Percentiles rank a stretch among this genome's conserved stretches.
phyloP scores from a whole-genome alignment of 2,888 invertebrate genomes.

The Epiblema foenella region DNA sequence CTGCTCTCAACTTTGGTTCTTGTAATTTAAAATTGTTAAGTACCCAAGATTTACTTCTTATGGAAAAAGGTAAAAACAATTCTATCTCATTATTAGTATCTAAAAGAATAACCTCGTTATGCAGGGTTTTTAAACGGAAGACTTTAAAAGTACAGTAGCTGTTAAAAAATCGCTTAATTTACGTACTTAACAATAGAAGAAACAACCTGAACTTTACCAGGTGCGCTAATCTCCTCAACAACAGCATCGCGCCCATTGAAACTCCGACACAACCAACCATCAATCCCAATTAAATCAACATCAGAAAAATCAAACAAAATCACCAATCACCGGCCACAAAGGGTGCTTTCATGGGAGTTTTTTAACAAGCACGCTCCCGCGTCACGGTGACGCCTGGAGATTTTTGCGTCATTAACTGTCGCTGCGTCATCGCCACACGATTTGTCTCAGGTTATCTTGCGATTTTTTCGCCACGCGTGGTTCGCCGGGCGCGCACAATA shows the following conservation, averaged over 20 bases:
- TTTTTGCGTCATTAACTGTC: slow-evolving; percentile 80
- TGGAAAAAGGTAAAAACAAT: no score
- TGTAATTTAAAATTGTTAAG: background rate
- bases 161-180: slow-evolving; percentile 8
- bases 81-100: no score
- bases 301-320: slow-evolving; percentile 79
- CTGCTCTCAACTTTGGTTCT: background rate
- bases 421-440: slow-evolving; percentile 78
- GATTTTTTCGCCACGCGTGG: slow-evolving; percentile 71
- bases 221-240: slow-evolving; percentile 17
- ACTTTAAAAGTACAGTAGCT: background rate
- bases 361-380: slow-evolving; percentile 66
- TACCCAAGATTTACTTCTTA: no score
- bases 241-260: slow-evolving; percentile 33
- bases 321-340: slow-evolving; percentile 71
- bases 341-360: slow-evolving; percentile 63
- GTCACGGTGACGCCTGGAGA: slow-evolving; percentile 71
- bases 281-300: slow-evolving; percentile 79
- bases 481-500: slow-evolving; percentile 75
- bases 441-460: slow-evolving; percentile 82
- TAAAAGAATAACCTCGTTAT: background rate
- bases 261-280: slow-evolving; percentile 65
- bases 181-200: slow-evolving; percentile 22
- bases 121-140: background rate
- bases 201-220: slow-evolving; percentile 11